Evolutionary conservation across 2,888 invertebrate genomes (phyloP).

Genomic region (Ormyrus pomaceus): DNA sequence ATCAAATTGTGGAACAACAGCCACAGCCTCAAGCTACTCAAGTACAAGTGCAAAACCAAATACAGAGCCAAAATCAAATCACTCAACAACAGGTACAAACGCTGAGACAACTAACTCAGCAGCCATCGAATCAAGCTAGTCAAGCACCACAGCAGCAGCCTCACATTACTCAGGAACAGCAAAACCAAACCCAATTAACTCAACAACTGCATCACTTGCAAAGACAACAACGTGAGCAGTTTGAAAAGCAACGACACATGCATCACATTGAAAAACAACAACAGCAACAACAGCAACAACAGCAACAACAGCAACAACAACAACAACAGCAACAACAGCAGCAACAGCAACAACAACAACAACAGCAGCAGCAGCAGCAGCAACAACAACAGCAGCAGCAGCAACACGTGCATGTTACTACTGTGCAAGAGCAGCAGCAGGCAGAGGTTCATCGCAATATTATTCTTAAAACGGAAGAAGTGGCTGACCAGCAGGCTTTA

Average conservation of each 20-base stretch:
- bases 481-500: conserved; percentile 66
- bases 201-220: conserved; percentile 62
- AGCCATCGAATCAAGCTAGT: conserved; percentile 62
- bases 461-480: conserved; percentile 66
- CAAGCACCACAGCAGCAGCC: conserved; percentile 64
- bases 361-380: conserved; percentile 64
- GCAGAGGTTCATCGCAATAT: conserved; percentile 68
- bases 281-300: conserved; percentile 65
- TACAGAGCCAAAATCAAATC: conserved; percentile 71
- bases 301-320: conserved; percentile 65
- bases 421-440: conserved; percentile 64
- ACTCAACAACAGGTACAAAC: conserved; percentile 67
- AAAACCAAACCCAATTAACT: conserved; percentile 70
- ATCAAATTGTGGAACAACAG: conserved; percentile 67
- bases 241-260: conserved; percentile 65
- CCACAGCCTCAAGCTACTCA: conserved; percentile 69
- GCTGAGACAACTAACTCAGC: conserved; percentile 67
- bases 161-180: conserved; percentile 68
- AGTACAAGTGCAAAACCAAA: conserved; percentile 70
- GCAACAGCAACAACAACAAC: conserved; percentile 67
- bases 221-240: conserved; percentile 62
- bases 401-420: conserved; percentile 65
- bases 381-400: conserved; percentile 67
- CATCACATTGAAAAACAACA: conserved; percentile 60
- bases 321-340: conserved; percentile 69